These are phyloP conservation scores for Scolopax rusticola DNA, from an alignment of 2,797 vertebrate species.

Conservation along the genomic window DNA sequence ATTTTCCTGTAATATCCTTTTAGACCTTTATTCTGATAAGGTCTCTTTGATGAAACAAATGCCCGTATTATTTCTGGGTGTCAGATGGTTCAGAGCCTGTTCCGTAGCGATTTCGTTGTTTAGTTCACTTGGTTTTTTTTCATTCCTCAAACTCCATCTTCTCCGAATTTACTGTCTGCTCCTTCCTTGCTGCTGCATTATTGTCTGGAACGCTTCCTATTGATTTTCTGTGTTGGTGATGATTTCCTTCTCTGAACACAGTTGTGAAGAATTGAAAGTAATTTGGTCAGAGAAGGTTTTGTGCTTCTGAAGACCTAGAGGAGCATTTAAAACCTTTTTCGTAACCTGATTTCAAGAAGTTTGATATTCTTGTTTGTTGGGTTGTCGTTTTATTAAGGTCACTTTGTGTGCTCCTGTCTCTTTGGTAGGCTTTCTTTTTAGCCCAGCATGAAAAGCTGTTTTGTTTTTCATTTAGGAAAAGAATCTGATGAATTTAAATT, in stretches of 20 bases:
- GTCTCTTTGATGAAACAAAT: not conserved
- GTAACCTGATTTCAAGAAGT: not conserved
- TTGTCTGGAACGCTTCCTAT: conserved; percentile 26
- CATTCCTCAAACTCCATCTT: not conserved
- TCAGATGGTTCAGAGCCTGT: not conserved
- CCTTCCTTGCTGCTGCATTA: not conserved
- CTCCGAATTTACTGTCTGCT: not conserved
- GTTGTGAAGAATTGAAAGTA: not conserved
- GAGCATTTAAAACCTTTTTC: not conserved
- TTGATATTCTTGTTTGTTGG: not conserved
- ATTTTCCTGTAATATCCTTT: not conserved
- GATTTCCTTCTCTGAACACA: conserved; percentile 19
- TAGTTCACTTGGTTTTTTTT: not conserved
- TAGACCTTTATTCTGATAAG: not conserved
- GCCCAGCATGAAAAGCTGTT: not conserved
- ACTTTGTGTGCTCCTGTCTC: not conserved
- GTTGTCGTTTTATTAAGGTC: not conserved
- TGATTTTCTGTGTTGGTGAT: not conserved
- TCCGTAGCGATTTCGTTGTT: not conserved
- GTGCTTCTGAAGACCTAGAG: not conserved
- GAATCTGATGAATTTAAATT: not conserved
- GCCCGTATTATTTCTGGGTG: not conserved
- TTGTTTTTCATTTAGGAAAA: not conserved
- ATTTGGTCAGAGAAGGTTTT: not conserved
- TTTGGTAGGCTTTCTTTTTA: not conserved